Evolutionary conservation across 1,140 invertebrate genomes (phyloP).

Genomic region (Drosophila chauvacae): DNA sequence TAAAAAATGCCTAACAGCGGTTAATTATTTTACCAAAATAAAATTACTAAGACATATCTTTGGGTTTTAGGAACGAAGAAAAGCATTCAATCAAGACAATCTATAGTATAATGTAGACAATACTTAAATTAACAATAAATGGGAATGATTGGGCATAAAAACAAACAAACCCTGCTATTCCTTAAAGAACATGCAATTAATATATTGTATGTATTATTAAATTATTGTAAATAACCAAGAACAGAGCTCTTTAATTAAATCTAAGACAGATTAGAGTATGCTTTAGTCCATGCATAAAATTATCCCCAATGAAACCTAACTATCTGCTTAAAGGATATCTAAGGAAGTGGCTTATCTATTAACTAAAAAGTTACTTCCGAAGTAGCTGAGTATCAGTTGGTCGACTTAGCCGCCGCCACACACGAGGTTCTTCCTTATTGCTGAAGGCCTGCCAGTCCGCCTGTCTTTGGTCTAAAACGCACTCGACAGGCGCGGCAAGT

Average conservation of each 20-base stretch:
- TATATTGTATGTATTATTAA: too few relatives aligned
- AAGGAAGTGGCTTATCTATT: neutral
- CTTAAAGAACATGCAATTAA: neutral
- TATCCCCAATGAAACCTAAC: neutral
- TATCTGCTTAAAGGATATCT: neutral
- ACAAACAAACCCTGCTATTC: too few relatives aligned
- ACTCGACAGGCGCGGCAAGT: conserved; percentile 12
- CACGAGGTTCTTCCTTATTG: conserved; percentile 34
- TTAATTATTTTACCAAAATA: neutral
- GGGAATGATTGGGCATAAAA: too few relatives aligned
- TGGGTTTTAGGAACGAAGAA: too few relatives aligned
- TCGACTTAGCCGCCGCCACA: conserved; percentile 8
- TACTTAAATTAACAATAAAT: too few relatives aligned
- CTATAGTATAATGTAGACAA: too few relatives aligned
- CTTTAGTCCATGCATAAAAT: too few relatives aligned
- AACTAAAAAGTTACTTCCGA: too few relatives aligned
- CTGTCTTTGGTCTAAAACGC: conserved; percentile 78
- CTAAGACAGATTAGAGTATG: neutral
- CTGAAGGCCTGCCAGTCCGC: conserved; percentile 35
- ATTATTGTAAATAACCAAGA: too few relatives aligned
- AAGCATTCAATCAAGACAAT: too few relatives aligned
- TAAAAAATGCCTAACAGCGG: neutral
- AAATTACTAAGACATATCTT: neutral
- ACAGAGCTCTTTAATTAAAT: neutral
- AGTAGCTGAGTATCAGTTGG: conserved; percentile 22